Percentiles rank a stretch among this genome's conserved stretches.
phyloP scores from a whole-genome alignment of 2,888 invertebrate genomes.

The Zeuzera pyrina region DNA sequence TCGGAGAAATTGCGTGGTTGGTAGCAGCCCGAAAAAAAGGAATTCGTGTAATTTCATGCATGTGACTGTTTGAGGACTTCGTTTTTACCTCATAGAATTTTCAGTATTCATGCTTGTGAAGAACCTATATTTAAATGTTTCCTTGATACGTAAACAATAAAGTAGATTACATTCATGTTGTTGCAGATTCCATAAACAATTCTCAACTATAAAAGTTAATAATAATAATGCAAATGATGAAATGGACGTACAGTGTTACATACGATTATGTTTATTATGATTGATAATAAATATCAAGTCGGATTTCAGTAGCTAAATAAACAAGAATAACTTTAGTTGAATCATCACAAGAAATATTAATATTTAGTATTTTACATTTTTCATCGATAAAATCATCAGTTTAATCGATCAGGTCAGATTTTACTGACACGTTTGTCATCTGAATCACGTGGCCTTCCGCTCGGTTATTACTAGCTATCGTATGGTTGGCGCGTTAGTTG shows the following conservation, averaged over 20 bases:
- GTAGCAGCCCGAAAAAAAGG: constrained; percentile 44
- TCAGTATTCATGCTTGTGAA: constrained; percentile 6
- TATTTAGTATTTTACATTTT: background rate
- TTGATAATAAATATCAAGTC: too few relatives aligned
- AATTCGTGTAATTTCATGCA: constrained; percentile 51
- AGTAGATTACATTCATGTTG: too few relatives aligned
- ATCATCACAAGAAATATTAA: too few relatives aligned
- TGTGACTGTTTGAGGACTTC: constrained; percentile 27
- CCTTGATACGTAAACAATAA: too few relatives aligned
- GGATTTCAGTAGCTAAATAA: too few relatives aligned
- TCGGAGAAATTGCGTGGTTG: constrained; percentile 64
- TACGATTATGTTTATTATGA: too few relatives aligned
- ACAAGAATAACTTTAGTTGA: too few relatives aligned
- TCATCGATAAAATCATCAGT: constrained; percentile 35
- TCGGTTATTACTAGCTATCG: constrained; percentile 50
- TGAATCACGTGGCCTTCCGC: constrained; percentile 63
- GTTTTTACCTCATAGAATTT: constrained; percentile 21
- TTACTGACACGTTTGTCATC: constrained; percentile 56
- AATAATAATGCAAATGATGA: too few relatives aligned
- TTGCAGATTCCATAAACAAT: too few relatives aligned
- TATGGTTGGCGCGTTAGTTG: constrained; percentile 60
- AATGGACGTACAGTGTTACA: too few relatives aligned
- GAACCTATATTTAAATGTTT: too few relatives aligned
- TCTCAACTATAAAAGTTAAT: too few relatives aligned
- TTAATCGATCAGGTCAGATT: constrained; percentile 43